These are phyloP conservation scores for Amphiura filiformis DNA, from an alignment of 35 echinoderm and acorn worm genomes.

Conservation along the genomic window DNA sequence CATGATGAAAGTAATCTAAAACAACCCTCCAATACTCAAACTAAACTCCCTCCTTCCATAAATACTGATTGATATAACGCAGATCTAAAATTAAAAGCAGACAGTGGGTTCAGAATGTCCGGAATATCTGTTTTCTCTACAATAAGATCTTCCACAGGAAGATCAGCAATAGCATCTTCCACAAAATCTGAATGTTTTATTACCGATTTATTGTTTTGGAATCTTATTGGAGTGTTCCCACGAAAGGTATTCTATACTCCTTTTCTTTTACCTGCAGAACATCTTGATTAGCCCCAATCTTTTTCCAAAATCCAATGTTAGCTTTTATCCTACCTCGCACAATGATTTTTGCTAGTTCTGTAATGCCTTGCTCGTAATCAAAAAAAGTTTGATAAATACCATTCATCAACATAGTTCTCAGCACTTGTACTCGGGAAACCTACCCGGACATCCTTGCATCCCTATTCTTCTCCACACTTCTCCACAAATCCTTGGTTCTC, in stretches of 20 bases:
- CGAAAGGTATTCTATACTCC: conserved; percentile 23
- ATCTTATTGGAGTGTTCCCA: neutral
- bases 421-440: no score
- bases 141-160: neutral
- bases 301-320: conserved; percentile 17
- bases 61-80: conserved; percentile 34
- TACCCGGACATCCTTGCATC: no score
- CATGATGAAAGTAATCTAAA: conserved; percentile 8
- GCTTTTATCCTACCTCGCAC: conserved; percentile 27
- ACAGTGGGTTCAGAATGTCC: conserved; percentile 19
- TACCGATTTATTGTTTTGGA: conserved; percentile 22
- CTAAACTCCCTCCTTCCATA: conserved; percentile 31
- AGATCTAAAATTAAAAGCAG: conserved; percentile 40
- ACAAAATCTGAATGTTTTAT: conserved; percentile 20
- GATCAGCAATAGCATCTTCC: neutral
- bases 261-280: conserved; percentile 16
- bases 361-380: conserved; percentile 23
- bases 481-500: no score
- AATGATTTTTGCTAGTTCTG: conserved; percentile 20
- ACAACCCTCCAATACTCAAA: conserved; percentile 24
- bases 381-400: no score
- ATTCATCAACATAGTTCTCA: no score
- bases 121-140: neutral
- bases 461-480: no score
- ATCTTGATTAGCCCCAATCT: conserved; percentile 2